A percentile compares a stretch with the other conserved stretches of the same genome.
Conservation (phyloP, 1,140 invertebrate species). For the Zophobas atratus region DNA sequence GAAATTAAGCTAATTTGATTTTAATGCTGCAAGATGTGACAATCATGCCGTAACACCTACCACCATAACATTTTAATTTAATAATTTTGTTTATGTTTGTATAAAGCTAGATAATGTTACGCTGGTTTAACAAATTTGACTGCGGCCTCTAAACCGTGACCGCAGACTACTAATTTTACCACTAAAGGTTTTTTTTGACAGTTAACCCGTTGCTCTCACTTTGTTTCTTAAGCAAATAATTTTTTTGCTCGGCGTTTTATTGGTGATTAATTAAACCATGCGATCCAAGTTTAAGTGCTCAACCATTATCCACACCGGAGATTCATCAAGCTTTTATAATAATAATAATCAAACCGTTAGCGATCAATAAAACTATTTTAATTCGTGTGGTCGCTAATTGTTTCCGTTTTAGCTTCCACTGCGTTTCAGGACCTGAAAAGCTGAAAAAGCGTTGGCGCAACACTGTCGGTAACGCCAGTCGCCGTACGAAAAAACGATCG, state of each 20-base stretch:
- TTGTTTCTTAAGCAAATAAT: slow-evolving; percentile 17
- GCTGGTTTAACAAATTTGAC: slow-evolving; percentile 59
- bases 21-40: slow-evolving; percentile 60
- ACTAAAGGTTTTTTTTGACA: slow-evolving; percentile 20
- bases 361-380: slow-evolving; percentile 17
- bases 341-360: slow-evolving; percentile 2
- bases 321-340: slow-evolving; percentile 3
- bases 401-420: slow-evolving; percentile 5
- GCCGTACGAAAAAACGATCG: slow-evolving; percentile 16
- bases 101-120: slow-evolving; percentile 55
- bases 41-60: slow-evolving; percentile 61
- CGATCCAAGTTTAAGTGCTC: slow-evolving; percentile 4
- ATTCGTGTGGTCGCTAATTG: slow-evolving; percentile 8
- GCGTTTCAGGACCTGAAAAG: not conserved
- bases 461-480: slow-evolving; percentile 8
- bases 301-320: slow-evolving; percentile 1
- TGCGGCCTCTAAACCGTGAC: slow-evolving; percentile 44
- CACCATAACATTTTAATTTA: slow-evolving; percentile 64
- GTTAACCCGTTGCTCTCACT: slow-evolving; percentile 18
- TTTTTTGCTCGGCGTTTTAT: not conserved
- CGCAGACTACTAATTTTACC: slow-evolving; percentile 41
- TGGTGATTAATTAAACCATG: slow-evolving; percentile 9
- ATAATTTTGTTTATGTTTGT: slow-evolving; percentile 59
- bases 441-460: not conserved
- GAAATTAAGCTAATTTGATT: slow-evolving; percentile 60